Conservation (phyloP, 2,888 invertebrate genomes). For the Eupsilia transversa region DNA sequence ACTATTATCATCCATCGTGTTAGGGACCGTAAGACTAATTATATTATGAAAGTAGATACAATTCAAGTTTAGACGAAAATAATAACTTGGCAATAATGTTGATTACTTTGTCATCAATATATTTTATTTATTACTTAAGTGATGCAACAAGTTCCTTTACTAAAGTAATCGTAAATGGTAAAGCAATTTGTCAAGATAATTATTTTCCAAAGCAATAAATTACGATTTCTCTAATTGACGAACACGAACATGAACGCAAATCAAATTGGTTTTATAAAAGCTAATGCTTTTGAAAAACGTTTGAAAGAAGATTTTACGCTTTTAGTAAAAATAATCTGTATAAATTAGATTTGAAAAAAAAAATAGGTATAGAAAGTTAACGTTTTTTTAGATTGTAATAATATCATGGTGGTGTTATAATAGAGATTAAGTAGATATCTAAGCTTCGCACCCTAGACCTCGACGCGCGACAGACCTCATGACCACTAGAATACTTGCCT, state of each 20-base stretch:
- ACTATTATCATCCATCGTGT: neutral
- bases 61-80: neutral
- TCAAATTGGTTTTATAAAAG: constrained; percentile 17
- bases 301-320: constrained; percentile 10
- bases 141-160: constrained; percentile 8
- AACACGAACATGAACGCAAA: constrained; percentile 30
- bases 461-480: neutral
- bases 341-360: neutral
- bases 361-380: neutral
- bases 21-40: no score
- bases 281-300: constrained; percentile 15
- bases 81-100: neutral
- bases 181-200: constrained; percentile 18
- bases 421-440: neutral
- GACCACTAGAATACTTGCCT: neutral
- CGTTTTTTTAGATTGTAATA: neutral
- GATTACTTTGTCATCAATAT: neutral
- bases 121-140: neutral
- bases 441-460: neutral
- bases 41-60: no score
- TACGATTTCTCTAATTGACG: constrained; percentile 17
- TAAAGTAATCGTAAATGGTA: constrained; percentile 6
- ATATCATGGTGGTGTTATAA: neutral
- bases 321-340: constrained; percentile 2
- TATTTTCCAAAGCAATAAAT: constrained; percentile 30